Conservation (phyloP, 2,888 invertebrate genomes). For the Himalopsyche japonica region DNA sequence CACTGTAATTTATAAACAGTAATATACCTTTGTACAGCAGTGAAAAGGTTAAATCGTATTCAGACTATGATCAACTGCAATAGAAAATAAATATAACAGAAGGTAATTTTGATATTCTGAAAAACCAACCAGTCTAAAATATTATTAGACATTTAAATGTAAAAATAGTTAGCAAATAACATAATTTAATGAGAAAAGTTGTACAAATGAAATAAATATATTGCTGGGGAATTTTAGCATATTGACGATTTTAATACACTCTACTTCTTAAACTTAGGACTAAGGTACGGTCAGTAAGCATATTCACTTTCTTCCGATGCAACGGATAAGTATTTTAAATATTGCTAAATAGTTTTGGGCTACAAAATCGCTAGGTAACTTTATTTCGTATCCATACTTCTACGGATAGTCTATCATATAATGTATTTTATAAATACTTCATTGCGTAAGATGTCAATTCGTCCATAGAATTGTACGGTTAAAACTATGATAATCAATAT, state of each 20-base stretch:
- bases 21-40: too few relatives aligned
- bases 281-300: background rate
- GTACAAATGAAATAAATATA: background rate
- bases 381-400: background rate
- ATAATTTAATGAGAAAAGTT: background rate
- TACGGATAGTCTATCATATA: background rate
- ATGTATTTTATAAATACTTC: slow-evolving; percentile 3
- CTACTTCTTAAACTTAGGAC: background rate
- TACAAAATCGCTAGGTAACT: background rate
- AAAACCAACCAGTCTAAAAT: too few relatives aligned
- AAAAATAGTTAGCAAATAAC: background rate
- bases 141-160: too few relatives aligned
- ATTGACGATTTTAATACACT: background rate
- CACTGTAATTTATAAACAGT: too few relatives aligned
- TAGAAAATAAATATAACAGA: too few relatives aligned
- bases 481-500: background rate
- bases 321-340: background rate
- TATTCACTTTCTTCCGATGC: background rate
- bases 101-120: too few relatives aligned
- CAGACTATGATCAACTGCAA: too few relatives aligned
- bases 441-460: slow-evolving; percentile 1
- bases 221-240: background rate
- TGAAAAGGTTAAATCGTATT: too few relatives aligned
- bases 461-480: background rate
- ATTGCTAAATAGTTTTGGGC: background rate